Evolutionary conservation across 2,888 invertebrate genomes (phyloP), one percentile per base, ranked within the genome.

Genomic region (Chloroclysta siterata): DNA sequence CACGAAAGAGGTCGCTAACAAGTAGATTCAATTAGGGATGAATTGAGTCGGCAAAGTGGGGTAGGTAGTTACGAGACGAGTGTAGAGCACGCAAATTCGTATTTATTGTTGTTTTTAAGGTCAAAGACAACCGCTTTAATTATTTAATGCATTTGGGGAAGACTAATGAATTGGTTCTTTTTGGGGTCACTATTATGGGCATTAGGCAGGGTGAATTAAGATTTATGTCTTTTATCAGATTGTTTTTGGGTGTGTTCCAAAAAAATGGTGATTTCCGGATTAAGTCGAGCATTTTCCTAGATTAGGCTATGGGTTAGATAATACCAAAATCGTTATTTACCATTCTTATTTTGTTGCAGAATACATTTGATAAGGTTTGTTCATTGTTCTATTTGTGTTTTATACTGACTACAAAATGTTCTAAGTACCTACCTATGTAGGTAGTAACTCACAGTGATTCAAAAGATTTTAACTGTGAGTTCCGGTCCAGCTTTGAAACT

Each of bases 11-110:
- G 71, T 70, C 68, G 70, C 60, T 60, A 67, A 68, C 67, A 70
- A 73, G 70, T 71, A 65, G 70, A 76, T 75, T 76, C 69, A 75
- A 77, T 79, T 74, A 78, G 67, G 58, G 66, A 71, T 68, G 74
- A 78, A 74, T 74, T 71, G 71, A 74, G 76, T 76, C 72, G 73
- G 70, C 60, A 66, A 72, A 73, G 72, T 65, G 68, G 68, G 65
- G 71, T 56, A 41, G 57, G 71, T 72, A 70, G 68, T 71, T 69
- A 56, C 58, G 63, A 66, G 54, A 60, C 47, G 57, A 36, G 62
- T 28, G 44, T 46, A 54, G n/a, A 41, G n/a, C 63, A 60, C 62
- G 60, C 61, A 61, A 66, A 66, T 63, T 60, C 53, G 66, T 66
- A 66, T 62, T 59, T 66, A 66, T 66, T 62, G 66, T 60, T 61